Base-by-base conservation (phyloP, 2,113 vertebrate species). In the Hemiprocne comata region DNA sequence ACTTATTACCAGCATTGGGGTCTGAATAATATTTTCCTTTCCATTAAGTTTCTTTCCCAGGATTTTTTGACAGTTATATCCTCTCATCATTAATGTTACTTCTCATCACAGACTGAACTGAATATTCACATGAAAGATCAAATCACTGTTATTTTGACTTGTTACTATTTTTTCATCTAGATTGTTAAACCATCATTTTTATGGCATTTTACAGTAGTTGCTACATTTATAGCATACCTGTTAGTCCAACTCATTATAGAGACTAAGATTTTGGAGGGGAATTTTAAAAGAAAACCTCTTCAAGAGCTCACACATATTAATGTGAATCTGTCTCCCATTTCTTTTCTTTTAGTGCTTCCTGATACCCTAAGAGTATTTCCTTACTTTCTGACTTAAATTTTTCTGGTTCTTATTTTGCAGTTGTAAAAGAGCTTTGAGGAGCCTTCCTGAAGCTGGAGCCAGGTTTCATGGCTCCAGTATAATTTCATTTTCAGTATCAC, bases 181-280 rank as follows among this genome's bases (percentile, higher is more conserved):
- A 96, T 95, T 96, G 93, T 97, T 98, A 98, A 97, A 95, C 95
- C 93, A 95, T 98, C 73, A 96, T 92, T 95, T 95, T 93, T 83
- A 95, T 89, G 38, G 89, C 62, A 74, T 93, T 95, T 97, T 96
- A 94, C 79, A 93, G 94, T 53, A 85, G 82, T 90, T 87, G 60
- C 76, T 96, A 81, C 84, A 92, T 96, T 97, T 97, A 90, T 92
- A 55, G 48, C 88, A 61, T 93, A 87, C 54, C 81, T 90, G 70
- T 46, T 94, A 93, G 91, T 72, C 36, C 70, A 70, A 79, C 95
- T 96, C 44, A 72, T 96, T 94, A 76, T 53, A 54, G 17, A 73
- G 62, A 67, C 12, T 72, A 93, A 69, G 19, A 60, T 69, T 96
- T 58, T 87, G 34, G 62, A 71, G 53, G 7, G 81, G 38, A 89